phyloP scores from a whole-genome alignment of 2,113 vertebrate genomes.

The Aegithalos caudatus region DNA sequence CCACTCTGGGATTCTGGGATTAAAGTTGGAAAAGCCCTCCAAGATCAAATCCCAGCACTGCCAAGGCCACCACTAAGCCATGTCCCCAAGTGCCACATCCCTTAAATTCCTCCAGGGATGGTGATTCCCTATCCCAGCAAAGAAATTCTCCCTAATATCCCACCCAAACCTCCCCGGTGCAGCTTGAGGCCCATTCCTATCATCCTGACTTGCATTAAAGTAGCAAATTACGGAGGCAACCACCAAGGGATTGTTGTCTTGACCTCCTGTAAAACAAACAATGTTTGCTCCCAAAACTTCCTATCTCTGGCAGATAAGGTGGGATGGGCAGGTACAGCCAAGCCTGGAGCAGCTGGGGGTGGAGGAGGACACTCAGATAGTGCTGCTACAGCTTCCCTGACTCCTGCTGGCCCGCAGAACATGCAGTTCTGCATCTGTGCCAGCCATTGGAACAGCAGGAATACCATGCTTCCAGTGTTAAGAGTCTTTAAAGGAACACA shows the following conservation, averaged over 20 bases:
- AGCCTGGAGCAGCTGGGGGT: constrained; percentile 8
- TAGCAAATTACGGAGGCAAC: background rate
- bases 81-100: background rate
- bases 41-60: background rate
- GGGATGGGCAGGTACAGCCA: background rate
- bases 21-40: background rate
- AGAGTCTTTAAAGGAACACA: background rate
- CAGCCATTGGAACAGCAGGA: constrained; percentile 49
- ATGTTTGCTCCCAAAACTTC: background rate
- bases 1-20: too few relatives aligned
- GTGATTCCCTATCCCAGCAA: background rate
- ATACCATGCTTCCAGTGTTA: background rate
- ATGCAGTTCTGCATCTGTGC: constrained; percentile 40
- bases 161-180: background rate
- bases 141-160: background rate
- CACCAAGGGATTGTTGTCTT: background rate
- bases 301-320: background rate
- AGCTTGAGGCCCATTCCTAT: background rate
- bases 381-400: background rate
- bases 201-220: background rate
- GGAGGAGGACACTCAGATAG: constrained; percentile 22
- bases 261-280: background rate
- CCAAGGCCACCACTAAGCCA: background rate
- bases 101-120: background rate
- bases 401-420: constrained; percentile 35